Percentiles rank a stretch among this genome's conserved stretches.
These are phyloP conservation scores for Pomacea canaliculata DNA, from an alignment of 2,888 invertebrate genomes.

Conservation along the genomic window DNA sequence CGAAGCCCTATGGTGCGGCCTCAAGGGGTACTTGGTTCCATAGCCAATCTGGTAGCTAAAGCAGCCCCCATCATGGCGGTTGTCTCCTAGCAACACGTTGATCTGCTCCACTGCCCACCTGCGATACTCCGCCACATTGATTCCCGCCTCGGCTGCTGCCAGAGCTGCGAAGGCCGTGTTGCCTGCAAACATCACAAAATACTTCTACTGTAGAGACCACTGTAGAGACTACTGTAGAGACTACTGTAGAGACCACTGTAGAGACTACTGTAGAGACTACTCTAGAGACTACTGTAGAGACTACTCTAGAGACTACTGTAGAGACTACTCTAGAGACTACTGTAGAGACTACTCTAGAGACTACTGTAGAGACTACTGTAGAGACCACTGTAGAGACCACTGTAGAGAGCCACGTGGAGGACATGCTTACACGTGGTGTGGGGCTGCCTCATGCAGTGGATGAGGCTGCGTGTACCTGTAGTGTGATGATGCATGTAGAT, in stretches of 20 bases:
- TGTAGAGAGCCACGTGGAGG: not conserved
- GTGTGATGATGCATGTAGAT: too few species aligned
- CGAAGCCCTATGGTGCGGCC: constrained; percentile 44
- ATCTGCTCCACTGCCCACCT: constrained; percentile 18
- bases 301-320: not conserved
- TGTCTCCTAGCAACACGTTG: constrained; percentile 16
- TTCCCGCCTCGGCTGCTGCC: constrained; percentile 13
- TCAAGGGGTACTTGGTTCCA: constrained; percentile 38
- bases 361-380: not conserved
- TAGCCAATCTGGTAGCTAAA: constrained; percentile 38
- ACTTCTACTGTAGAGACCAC: not conserved
- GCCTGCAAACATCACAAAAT: not conserved
- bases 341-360: too few species aligned
- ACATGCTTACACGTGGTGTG: too few species aligned
- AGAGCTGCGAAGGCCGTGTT: constrained; percentile 11
- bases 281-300: too few species aligned
- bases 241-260: not conserved
- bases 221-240: too few species aligned
- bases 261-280: not conserved
- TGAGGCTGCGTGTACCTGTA: too few species aligned
- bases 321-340: too few species aligned
- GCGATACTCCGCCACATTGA: constrained; percentile 7
- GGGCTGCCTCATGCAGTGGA: too few species aligned
- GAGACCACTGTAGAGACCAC: too few species aligned
- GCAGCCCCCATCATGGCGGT: constrained; percentile 7